Evolutionary conservation across 1,140 invertebrate species (phyloP).

Genomic region (Solenopsis invicta): DNA sequence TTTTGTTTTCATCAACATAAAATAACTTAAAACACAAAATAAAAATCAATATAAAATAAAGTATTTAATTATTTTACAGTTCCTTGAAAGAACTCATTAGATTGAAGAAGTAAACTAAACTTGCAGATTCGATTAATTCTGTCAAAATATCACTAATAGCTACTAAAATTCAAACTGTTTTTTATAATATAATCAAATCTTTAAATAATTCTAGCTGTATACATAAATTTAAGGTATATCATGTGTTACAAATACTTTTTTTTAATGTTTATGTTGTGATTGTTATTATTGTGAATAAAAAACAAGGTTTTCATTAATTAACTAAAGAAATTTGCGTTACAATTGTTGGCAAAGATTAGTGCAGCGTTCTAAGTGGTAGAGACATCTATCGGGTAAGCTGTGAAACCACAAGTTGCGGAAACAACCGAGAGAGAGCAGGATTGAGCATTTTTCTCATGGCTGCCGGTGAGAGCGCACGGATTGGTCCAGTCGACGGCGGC

Average conservation of each 20-base stretch:
- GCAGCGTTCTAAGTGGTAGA: constrained; percentile 73
- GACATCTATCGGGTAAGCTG: constrained; percentile 79
- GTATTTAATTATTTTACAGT: background rate
- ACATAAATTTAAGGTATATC: background rate
- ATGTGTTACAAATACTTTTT: background rate
- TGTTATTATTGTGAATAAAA: background rate
- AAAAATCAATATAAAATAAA: background rate
- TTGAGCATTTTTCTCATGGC: constrained; percentile 80
- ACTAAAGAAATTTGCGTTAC: background rate
- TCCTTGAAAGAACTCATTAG: background rate
- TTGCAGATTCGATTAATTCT: background rate
- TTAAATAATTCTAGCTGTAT: background rate
- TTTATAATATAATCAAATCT: constrained; percentile 5
- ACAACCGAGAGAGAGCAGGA: constrained; percentile 80
- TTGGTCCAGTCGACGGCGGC: constrained; percentile 82
- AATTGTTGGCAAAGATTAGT: constrained; percentile 1
- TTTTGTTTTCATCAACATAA: background rate
- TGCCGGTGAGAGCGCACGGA: constrained; percentile 72
- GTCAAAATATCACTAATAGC: background rate
- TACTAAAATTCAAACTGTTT: background rate
- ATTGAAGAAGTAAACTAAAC: background rate
- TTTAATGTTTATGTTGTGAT: background rate
- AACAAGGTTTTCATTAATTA: constrained; percentile 8
- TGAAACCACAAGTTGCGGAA: constrained; percentile 73
- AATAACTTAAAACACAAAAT: background rate